Base-by-base conservation (phyloP, 2,113 vertebrate genomes). In the Pelecanus crispus region DNA sequence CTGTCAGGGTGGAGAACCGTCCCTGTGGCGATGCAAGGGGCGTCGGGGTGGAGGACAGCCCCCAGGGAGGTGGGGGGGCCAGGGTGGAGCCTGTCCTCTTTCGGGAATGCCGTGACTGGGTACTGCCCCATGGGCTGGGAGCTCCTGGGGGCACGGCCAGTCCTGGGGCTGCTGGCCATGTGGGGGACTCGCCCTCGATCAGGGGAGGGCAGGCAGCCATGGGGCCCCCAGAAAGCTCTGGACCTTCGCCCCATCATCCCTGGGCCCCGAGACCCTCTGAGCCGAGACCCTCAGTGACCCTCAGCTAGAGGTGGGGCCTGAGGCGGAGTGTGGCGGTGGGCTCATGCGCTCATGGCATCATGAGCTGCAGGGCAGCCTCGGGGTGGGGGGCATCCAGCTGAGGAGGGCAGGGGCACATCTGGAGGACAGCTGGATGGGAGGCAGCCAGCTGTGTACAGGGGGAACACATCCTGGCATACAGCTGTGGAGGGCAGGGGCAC, bases 131-230 rank as follows among this genome's bases (percentile, higher is more conserved):
- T 1, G 29, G 28, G 20, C 26, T 38, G 40, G 59, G 7, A 17
- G 17, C 36, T 56, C 25, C 63, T 9, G 31, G 21, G 45, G 16
- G 19, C 53, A 38, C 2, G 1, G 38, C 29, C 44, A 12, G 44
- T 19, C 63, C 47, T 24, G 42, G 40, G 42, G 56, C 70, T 47
- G 9, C 36, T 2, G 4, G 58, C 11, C 14, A 1, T 10, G 0
- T 5, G 32, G 29, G 58, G 56, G 31, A 18, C 50, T 65, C 17
- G 56, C 36, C 36, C 29, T 45, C 3, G 1, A 40, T 19, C 52
- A 9, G 14, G 42, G 32, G 26, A n/a, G 31, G 4, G 2, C 55
- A 20, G 49, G 55, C 0, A 3, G 38, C n/a, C 10, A 0, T 14
- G 70, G 28, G 44, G 20, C 8, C 26, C 10, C 52, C 31, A 1